These are phyloP conservation scores for Vulpes lagopus DNA, from an alignment of 2,113 vertebrate genomes.

Conservation along the genomic window DNA sequence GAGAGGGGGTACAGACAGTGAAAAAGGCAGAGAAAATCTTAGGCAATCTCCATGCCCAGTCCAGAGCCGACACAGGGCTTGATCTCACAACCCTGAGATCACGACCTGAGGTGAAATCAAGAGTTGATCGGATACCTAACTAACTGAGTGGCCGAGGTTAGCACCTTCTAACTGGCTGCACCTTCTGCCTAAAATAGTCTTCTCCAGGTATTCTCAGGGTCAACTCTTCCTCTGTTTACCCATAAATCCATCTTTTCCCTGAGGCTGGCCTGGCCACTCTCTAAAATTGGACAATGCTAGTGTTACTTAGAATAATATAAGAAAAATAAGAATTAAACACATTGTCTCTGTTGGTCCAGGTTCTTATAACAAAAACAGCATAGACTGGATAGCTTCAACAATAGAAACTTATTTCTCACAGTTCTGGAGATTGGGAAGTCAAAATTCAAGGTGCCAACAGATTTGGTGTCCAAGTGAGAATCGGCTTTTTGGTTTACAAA, in stretches of 20 bases:
- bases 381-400: neutral
- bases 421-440: neutral
- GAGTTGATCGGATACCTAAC: neutral
- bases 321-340: neutral
- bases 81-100: neutral
- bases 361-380: neutral
- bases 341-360: neutral
- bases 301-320: neutral
- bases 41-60: neutral
- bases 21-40: neutral
- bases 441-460: neutral
- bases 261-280: neutral
- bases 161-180: neutral
- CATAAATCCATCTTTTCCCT: neutral
- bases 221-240: neutral
- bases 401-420: neutral
- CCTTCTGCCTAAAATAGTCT: neutral
- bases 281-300: neutral
- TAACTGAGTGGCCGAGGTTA: neutral
- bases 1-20: neutral
- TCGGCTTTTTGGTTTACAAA: neutral
- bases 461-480: neutral
- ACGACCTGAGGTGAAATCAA: neutral
- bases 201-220: neutral
- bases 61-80: neutral